Evolutionary conservation across 1,140 invertebrate species (phyloP).

Genomic region (Harpegnathos saltator): DNA sequence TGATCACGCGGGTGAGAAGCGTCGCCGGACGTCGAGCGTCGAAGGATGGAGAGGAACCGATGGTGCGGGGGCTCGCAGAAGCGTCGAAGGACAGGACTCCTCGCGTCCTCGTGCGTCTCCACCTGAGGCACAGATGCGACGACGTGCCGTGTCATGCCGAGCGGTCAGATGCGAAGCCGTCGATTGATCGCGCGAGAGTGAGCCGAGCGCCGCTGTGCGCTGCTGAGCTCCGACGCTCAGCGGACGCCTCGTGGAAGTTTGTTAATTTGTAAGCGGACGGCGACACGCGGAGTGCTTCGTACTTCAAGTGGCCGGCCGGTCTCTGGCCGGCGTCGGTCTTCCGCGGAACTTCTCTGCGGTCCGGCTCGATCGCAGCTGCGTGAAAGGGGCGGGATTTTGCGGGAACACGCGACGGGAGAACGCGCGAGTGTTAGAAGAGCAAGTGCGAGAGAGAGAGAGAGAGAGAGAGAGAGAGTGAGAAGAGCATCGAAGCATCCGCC

Average conservation of each 20-base stretch:
- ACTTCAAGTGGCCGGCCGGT: too few species aligned
- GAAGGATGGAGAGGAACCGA: constrained; percentile 49
- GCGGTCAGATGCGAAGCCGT: not conserved
- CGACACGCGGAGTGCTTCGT: not conserved
- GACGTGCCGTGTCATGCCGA: not conserved
- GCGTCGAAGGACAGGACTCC: constrained; percentile 40
- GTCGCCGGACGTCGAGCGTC: not conserved
- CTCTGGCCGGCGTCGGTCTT: too few species aligned
- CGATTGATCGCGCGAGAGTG: constrained; percentile 3
- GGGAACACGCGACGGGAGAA: too few species aligned
- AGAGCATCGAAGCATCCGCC: too few species aligned
- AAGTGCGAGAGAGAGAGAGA: too few species aligned
- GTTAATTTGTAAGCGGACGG: not conserved
- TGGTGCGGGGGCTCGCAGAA: not conserved
- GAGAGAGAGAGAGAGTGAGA: too few species aligned
- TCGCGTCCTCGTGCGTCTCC: constrained; percentile 41
- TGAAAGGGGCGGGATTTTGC: too few species aligned
- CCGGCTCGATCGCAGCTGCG: too few species aligned
- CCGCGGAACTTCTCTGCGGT: too few species aligned
- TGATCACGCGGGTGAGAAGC: not conserved
- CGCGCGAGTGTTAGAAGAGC: too few species aligned
- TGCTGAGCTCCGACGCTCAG: not conserved
- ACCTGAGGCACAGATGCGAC: constrained; percentile 26
- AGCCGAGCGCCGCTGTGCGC: not conserved
- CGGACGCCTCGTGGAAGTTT: constrained; percentile 20